Percentiles rank a stretch among this genome's conserved stretches.
Evolutionary conservation across 2,888 invertebrate species (phyloP).

Genomic region (Apomyelois bistriatella): DNA sequence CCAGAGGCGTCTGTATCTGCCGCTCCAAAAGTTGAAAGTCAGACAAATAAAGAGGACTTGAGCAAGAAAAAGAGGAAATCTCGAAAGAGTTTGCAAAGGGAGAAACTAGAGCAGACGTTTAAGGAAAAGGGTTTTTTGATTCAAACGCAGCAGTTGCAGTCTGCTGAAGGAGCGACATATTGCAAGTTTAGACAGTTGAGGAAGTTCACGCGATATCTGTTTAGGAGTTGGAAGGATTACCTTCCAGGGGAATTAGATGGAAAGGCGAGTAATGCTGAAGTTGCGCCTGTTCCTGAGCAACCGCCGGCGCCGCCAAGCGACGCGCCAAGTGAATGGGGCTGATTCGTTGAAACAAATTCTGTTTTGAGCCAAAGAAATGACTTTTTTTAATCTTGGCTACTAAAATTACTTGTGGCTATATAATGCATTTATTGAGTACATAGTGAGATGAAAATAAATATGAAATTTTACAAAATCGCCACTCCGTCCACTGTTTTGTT

Average conservation of each 20-base stretch:
- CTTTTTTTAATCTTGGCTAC: conserved; percentile 15
- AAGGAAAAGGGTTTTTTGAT: conserved; percentile 96
- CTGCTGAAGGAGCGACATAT: conserved; percentile 95
- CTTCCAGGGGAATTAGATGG: conserved; percentile 84
- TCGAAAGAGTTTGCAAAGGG: conserved; percentile 89
- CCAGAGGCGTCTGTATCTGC: conserved; percentile 38
- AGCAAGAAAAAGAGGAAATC: conserved; percentile 85
- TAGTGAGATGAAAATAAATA: conserved; percentile 43
- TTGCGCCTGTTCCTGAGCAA: conserved; percentile 10
- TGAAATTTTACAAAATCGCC: conserved; percentile 34
- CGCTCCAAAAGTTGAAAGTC: conserved; percentile 30
- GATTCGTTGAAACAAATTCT: conserved; percentile 23
- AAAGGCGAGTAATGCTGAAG: conserved; percentile 22
- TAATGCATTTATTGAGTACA: conserved; percentile 57
- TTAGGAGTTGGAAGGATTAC: conserved; percentile 93
- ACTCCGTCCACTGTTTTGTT: conserved; percentile 47
- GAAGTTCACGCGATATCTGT: conserved; percentile 94
- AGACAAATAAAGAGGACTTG: conserved; percentile 55
- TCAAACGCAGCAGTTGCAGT: conserved; percentile 95
- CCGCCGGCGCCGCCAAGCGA: conserved; percentile 25
- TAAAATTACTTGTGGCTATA: conserved; percentile 31
- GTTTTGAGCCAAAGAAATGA: conserved; percentile 23
- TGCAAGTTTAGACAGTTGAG: conserved; percentile 94
- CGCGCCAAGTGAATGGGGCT: conserved; percentile 49
- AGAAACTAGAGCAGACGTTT: conserved; percentile 94